phyloP scores from a whole-genome alignment of 2,888 invertebrate genomes.

The Melangyna quadrimaculata region DNA sequence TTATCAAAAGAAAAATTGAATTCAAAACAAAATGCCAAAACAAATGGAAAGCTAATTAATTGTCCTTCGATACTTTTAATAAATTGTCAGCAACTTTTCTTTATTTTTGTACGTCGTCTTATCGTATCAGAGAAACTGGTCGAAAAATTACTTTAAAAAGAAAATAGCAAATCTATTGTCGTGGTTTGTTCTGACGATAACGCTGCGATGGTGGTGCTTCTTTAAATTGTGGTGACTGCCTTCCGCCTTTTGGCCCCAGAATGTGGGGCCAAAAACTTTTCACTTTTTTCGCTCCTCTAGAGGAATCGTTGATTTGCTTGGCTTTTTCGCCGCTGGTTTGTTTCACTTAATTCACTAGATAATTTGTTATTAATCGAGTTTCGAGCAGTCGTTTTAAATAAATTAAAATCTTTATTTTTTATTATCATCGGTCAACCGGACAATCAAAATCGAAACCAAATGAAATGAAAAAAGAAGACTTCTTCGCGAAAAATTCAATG shows the following conservation, averaged over 20 bases:
- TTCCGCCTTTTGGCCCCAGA: conserved; percentile 66
- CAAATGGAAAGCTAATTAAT: conserved; percentile 41
- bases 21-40: conserved; percentile 37
- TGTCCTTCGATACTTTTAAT: neutral
- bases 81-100: conserved; percentile 11
- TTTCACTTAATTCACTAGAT: conserved; percentile 48
- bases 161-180: neutral
- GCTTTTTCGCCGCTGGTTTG: conserved; percentile 35
- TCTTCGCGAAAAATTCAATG: conserved; percentile 67
- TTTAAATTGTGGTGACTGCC: conserved; percentile 20
- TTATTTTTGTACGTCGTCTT: conserved; percentile 2
- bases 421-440: conserved; percentile 46
- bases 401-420: conserved; percentile 35
- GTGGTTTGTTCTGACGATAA: neutral
- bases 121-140: neutral
- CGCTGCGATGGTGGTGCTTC: conserved; percentile 46
- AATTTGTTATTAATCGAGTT: conserved; percentile 20
- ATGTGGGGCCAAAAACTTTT: conserved; percentile 69
- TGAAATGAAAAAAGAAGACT: conserved; percentile 57
- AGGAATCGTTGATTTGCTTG: conserved; percentile 25
- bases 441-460: conserved; percentile 56
- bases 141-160: conserved; percentile 20
- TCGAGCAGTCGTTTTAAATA: conserved; percentile 4
- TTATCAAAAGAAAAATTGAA: conserved; percentile 8
- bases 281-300: conserved; percentile 48